A percentile compares a stretch with the other conserved stretches of the same genome.
Evolutionary conservation across 2,113 vertebrate genomes (phyloP).

Genomic region (Pungitius pungitius): DNA sequence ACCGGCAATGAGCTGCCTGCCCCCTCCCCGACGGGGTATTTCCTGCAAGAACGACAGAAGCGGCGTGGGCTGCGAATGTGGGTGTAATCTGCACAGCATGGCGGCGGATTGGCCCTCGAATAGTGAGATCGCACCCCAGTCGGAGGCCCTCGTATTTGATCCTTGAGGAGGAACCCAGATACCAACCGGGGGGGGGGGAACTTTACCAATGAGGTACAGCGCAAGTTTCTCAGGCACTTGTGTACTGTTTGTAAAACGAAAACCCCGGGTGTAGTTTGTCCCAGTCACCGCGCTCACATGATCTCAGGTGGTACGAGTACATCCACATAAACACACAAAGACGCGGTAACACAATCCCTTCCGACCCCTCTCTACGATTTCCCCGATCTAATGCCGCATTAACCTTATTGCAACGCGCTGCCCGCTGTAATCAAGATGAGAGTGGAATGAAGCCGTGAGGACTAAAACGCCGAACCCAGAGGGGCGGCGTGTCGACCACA

Average conservation of each 20-base stretch:
- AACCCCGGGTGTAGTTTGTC: neutral
- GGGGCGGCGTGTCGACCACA: neutral
- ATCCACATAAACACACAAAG: neutral
- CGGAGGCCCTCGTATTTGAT: constrained; percentile 23
- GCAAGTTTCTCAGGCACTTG: neutral
- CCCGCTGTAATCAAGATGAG: neutral
- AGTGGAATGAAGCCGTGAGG: neutral
- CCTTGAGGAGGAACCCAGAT: constrained; percentile 24
- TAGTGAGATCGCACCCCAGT: constrained; percentile 44
- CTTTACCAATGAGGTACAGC: neutral
- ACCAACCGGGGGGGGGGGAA: neutral
- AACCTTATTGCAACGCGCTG: constrained; percentile 1
- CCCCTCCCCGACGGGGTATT: too few relatives aligned
- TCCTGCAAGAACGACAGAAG: neutral
- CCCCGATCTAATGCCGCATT: neutral
- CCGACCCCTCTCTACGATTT: neutral
- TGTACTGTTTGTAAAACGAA: too few relatives aligned
- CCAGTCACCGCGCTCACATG: neutral
- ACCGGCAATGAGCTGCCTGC: constrained; percentile 8
- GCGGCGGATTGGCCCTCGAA: constrained; percentile 31
- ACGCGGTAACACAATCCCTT: neutral
- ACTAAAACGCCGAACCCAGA: neutral
- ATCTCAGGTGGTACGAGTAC: neutral
- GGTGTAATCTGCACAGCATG: constrained; percentile 14
- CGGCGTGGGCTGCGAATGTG: constrained; percentile 2